Evolutionary conservation across 2,797 vertebrate species (phyloP).

Genomic region (Pangasius sanitwongsei): DNA sequence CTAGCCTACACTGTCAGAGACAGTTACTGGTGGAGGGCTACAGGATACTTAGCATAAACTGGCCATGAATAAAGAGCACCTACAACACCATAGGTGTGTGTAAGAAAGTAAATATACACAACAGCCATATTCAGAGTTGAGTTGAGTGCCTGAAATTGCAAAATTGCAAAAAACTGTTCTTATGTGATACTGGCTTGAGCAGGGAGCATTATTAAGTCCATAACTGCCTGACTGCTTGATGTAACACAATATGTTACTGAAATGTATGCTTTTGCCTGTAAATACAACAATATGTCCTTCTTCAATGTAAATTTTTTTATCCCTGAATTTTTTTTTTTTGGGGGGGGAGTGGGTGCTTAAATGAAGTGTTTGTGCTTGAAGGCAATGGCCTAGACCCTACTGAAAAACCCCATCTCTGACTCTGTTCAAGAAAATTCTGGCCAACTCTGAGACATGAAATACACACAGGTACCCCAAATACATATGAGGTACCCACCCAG

Average conservation of each 20-base stretch:
- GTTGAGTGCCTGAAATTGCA: neutral
- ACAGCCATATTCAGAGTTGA: neutral
- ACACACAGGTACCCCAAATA: neutral
- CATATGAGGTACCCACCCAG: neutral
- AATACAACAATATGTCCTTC: neutral
- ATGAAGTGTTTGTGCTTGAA: neutral
- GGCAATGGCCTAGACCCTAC: neutral
- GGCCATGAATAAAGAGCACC: neutral
- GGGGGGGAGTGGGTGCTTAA: neutral
- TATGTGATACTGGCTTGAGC: neutral
- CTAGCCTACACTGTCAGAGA: neutral
- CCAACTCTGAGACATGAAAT: neutral
- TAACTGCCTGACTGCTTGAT: neutral
- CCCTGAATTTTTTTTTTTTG: neutral
- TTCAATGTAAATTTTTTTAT: neutral
- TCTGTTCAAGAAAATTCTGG: neutral
- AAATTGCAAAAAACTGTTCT: neutral
- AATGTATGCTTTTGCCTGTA: neutral
- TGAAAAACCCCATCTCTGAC: neutral
- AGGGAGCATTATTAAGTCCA: neutral
- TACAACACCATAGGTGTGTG: neutral
- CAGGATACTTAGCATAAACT: neutral
- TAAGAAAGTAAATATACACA: neutral
- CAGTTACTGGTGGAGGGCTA: neutral
- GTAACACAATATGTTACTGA: neutral